Base-by-base conservation (phyloP, 2,888 invertebrate genomes). In the Amblyteles armatorius region DNA sequence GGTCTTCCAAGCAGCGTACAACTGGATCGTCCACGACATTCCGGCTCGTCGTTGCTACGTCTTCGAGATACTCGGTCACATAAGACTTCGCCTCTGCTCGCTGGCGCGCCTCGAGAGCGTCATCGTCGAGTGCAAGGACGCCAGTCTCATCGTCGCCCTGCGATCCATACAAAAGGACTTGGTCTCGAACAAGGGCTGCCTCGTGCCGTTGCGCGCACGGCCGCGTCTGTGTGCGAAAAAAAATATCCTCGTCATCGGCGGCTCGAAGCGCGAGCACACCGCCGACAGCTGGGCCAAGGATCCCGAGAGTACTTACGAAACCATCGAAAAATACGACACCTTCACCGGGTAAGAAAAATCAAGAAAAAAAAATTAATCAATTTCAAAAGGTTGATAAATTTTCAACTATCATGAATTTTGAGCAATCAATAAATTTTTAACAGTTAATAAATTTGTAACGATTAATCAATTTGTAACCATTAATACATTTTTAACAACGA, bases 141-240 rank as follows among this genome's bases (percentile, higher is more conserved):
- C 97, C 88, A 97, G 97, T 85, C 95, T 98, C 82, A 97, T 96
- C 90, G 96, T 97, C 65, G 98, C 98, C 19, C 94, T 98, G 85
- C 96, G 97, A 90, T 97, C 97, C 33, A 96, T 97, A 86, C 95
- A 96, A 91, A 96, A 96, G 87, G 98, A 98, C 94, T 95, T 98
- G 94, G 95, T 96, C 86, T 96, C 96, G 0, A 96, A 96, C 87
- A 96, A 97, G 79, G 97, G 97, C 5, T 97, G 97, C 89, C 94
- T 98, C 81, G 97, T 98, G 79, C 95, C 97, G 26, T 94, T 97
- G 88, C 95, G 96, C 22, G 97, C 96, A 40, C 96, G 97, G 91
- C 98, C 98, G 0, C 95, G 98, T 7, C 96, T 97, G 87, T 96
- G 97, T 92, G 98, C 98, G 0, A 97, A 98, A 86, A 98, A 98